Percentiles rank a stretch among this genome's conserved stretches.
phyloP scores from a whole-genome alignment of 2,797 vertebrate species.

The Chaenodraco wilsoni region DNA sequence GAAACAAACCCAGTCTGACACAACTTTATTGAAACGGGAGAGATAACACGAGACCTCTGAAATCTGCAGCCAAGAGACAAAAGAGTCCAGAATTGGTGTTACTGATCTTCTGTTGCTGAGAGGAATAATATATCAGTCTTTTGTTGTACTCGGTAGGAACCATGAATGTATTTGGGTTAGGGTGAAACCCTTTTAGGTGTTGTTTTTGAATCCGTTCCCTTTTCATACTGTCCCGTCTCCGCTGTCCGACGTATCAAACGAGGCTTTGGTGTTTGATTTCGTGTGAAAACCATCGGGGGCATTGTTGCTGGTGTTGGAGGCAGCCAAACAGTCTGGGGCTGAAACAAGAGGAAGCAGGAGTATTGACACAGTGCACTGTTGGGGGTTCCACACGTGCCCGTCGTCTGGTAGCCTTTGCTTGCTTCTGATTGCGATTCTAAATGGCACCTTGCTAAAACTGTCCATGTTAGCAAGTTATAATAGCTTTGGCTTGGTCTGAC shows the following conservation, averaged over 20 bases:
- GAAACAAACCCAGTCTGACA: conserved; percentile 37
- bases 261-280: conserved; percentile 43
- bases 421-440: conserved; percentile 43
- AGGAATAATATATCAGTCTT: conserved; percentile 20
- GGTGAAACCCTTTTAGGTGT: not conserved
- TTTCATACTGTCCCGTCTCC: not conserved
- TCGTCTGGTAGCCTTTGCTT: conserved; percentile 36
- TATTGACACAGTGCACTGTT: conserved; percentile 32
- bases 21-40: conserved; percentile 58
- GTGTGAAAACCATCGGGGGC: conserved; percentile 56
- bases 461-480: conserved; percentile 16
- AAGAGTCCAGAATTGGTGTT: not conserved
- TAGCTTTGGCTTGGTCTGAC: conserved; percentile 5
- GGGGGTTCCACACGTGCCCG: conserved; percentile 17
- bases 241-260: conserved; percentile 21
- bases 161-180: not conserved
- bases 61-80: conserved; percentile 4
- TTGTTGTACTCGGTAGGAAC: not conserved
- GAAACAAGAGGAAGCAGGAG: conserved; percentile 35
- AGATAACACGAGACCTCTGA: conserved; percentile 43
- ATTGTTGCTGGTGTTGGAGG: conserved; percentile 35
- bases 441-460: conserved; percentile 45
- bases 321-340: conserved; percentile 33
- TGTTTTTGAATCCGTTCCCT: conserved; percentile 5
- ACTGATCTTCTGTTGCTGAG: conserved; percentile 12